Evolutionary conservation across 2,113 vertebrate genomes (phyloP), one percentile per base, ranked within the genome.

Genomic region (Mesocricetus auratus): DNA sequence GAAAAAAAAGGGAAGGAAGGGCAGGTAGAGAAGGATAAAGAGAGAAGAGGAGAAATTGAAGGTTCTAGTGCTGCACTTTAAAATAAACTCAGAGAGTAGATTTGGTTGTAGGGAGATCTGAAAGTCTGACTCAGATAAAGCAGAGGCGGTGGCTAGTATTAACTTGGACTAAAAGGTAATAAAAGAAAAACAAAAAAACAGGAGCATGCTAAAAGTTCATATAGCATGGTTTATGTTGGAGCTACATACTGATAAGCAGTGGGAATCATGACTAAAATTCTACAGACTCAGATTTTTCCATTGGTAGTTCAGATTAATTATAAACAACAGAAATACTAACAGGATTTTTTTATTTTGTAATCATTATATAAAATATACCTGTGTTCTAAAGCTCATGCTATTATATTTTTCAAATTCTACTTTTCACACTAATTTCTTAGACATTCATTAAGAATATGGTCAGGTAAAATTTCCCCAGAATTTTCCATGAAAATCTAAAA

Each of bases 401-500:
- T 91, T 16, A 29, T 62, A 93, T 77, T 90, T 89, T 89, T 91
- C 7, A 39, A 73, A 64, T 93, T 7, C 11, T 56, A 89, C 47
- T 89, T 86, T 88, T 68, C n/a, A 92, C 47, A 86, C 0, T 42
- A 24, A 93, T 56, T 64, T 29, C 81, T 95, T 94, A 86, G 39
- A 90, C 7, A 64, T 39, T 73, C 2, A 2, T 68, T 96, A 77
- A 95, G 92, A 91, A 83, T 78, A 86, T 39, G 53, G 56, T 68
- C 47, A 77, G 82, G 89, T 89, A 87, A 74, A 74, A 39, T 53
- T 86, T 89, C 36, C 68, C 31, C 17, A 33, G 85, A 6, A 3
- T 10, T 29, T 83, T 58, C 6, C 47, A 31, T 81, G 60, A 93
- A 64, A 60, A 64, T 3, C 39, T 56, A 68, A 78, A 85, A 83